Conservation (phyloP, 1,140 invertebrate species). For the Pseudachorutes palmiensis region DNA sequence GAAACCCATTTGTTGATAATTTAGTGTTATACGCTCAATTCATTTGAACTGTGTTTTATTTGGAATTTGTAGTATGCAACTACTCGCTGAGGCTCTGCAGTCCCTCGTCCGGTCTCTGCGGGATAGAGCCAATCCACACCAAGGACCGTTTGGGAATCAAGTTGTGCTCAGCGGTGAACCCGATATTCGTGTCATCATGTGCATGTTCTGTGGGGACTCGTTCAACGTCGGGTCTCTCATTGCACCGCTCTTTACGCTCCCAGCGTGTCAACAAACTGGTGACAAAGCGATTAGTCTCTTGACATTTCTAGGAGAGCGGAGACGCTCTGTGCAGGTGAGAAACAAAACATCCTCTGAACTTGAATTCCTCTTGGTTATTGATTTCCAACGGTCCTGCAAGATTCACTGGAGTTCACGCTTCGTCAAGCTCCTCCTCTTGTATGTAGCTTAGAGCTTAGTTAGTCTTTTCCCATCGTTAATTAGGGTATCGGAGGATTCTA, state of each 20-base stretch:
- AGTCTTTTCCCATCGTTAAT: neutral
- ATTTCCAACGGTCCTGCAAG: no score
- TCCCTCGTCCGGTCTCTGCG: conserved; percentile 55
- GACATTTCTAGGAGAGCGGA: conserved; percentile 76
- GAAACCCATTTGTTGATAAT: no score
- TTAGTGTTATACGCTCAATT: no score
- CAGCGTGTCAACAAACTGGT: conserved; percentile 74
- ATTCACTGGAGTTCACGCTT: no score
- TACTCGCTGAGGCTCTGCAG: conserved; percentile 64
- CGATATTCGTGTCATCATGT: conserved; percentile 75
- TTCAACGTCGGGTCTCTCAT: conserved; percentile 84
- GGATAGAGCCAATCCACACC: conserved; percentile 31
- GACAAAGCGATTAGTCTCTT: conserved; percentile 81
- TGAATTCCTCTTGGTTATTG: no score
- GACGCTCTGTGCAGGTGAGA: conserved; percentile 37
- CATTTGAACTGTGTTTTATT: conserved; percentile 22
- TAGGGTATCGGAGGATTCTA: neutral
- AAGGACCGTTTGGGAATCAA: conserved; percentile 32
- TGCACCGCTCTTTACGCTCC: conserved; percentile 75
- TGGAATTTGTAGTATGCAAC: conserved; percentile 57
- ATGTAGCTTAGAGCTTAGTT: neutral
- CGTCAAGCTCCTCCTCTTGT: no score
- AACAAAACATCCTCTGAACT: neutral
- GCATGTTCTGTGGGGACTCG: conserved; percentile 93
- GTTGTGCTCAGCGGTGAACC: conserved; percentile 32